phyloP scores from a whole-genome alignment of 2,797 vertebrate genomes.

The Columba guinea region DNA sequence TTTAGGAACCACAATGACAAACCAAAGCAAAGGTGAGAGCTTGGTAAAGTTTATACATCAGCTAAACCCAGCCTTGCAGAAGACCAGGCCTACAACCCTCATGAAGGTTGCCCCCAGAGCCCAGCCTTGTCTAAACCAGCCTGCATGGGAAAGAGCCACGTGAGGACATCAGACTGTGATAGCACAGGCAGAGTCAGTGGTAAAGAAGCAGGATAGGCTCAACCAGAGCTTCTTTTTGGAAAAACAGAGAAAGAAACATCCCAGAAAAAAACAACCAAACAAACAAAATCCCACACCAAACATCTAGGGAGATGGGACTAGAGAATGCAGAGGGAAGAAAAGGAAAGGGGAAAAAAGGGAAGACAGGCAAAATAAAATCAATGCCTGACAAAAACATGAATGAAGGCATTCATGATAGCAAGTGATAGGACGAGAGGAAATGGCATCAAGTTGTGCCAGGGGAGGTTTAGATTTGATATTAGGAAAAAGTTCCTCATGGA shows the following conservation, averaged over 20 bases:
- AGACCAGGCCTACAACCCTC: background rate
- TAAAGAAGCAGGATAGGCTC: fast-evolving
- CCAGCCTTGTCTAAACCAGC: background rate
- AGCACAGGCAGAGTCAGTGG: background rate
- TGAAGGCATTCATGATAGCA: background rate
- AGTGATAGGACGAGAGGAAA: too few species aligned
- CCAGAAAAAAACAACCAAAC: background rate
- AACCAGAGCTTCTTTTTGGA: background rate
- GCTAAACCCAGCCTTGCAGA: background rate
- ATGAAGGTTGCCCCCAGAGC: background rate
- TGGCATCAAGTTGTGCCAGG: too few species aligned
- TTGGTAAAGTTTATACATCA: background rate
- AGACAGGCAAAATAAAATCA: background rate
- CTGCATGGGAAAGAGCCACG: fast-evolving
- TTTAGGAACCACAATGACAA: background rate
- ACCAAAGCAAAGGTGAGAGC: background rate
- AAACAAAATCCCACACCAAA: background rate
- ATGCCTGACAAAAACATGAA: fast-evolving
- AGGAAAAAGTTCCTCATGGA: too few species aligned
- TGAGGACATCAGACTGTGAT: background rate
- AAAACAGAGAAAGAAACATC: background rate
- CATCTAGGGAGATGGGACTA: background rate
- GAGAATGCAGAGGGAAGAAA: background rate
- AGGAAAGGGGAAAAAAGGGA: background rate
- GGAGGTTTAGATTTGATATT: too few species aligned